Conservation (phyloP, 2,888 invertebrate species). For the Adela reaumurella region DNA sequence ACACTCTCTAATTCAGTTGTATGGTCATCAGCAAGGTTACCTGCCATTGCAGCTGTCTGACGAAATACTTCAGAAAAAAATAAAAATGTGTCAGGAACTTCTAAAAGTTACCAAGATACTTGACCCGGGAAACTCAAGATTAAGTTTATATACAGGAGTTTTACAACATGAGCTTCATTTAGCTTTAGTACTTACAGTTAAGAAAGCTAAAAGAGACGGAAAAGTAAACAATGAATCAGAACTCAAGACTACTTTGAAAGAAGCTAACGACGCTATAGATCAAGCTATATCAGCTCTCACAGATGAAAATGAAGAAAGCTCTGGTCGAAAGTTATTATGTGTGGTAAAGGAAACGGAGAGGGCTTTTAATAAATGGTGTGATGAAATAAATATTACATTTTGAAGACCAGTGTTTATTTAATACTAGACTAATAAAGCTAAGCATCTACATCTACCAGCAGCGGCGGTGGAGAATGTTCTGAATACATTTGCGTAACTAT, state of each 20-base stretch:
- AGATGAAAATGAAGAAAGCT: conserved; percentile 50
- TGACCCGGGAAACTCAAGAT: conserved; percentile 70
- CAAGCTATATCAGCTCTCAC: conserved; percentile 40
- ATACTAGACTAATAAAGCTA: too few relatives aligned
- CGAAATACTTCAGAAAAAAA: conserved; percentile 61
- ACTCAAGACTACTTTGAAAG: conserved; percentile 32
- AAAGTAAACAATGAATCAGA: conserved; percentile 25
- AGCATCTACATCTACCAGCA: too few relatives aligned
- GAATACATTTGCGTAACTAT: too few relatives aligned
- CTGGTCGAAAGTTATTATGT: conserved; percentile 50
- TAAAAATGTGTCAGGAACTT: conserved; percentile 64
- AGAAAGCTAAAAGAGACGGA: conserved; percentile 31
- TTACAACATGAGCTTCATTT: conserved; percentile 68
- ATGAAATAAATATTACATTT: conserved; percentile 33
- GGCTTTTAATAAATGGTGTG: conserved; percentile 45
- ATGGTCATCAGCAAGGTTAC: conserved; percentile 66
- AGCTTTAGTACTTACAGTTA: conserved; percentile 49
- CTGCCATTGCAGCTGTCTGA: conserved; percentile 48
- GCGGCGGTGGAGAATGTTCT: too few relatives aligned
- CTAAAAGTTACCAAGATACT: conserved; percentile 59
- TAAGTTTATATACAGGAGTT: conserved; percentile 75
- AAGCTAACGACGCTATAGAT: conserved; percentile 40
- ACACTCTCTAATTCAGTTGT: conserved; percentile 77
- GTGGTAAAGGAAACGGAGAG: conserved; percentile 43
- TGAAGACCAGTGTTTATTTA: too few relatives aligned